A percentile compares a stretch with the other conserved stretches of the same genome.
phyloP scores from a whole-genome alignment of 2,113 vertebrate species.

The Glareola pratincola region DNA sequence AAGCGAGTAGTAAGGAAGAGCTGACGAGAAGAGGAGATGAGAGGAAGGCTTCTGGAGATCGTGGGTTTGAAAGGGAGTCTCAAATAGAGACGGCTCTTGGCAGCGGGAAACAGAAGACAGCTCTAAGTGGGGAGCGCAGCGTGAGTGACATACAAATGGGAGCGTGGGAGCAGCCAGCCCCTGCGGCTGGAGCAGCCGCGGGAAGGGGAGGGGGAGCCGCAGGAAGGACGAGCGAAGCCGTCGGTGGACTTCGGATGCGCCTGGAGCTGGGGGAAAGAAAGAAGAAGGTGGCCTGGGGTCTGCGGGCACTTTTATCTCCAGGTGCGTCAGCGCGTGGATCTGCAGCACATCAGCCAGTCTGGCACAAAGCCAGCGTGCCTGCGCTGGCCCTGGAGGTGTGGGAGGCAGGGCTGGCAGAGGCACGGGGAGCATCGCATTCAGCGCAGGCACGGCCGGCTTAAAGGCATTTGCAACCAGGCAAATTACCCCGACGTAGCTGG shows the following conservation, averaged over 20 bases:
- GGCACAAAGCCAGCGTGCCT: neutral
- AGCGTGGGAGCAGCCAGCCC: slow-evolving; percentile 21
- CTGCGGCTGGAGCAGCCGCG: neutral
- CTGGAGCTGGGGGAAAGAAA: neutral
- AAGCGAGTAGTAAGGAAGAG: neutral
- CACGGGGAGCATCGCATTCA: fast-evolving
- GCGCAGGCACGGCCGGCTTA: neutral
- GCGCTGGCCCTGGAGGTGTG: neutral
- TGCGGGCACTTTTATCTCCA: neutral
- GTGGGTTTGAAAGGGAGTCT: slow-evolving; percentile 34
- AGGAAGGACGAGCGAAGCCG: fast-evolving
- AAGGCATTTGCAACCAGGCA: neutral
- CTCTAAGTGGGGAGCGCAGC: neutral
- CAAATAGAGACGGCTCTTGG: slow-evolving; percentile 37
- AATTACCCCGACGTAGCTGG: neutral
- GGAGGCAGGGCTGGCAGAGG: neutral
- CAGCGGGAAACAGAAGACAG: slow-evolving; percentile 43
- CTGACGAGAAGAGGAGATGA: neutral
- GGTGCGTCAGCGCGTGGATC: fast-evolving
- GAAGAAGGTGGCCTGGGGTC: too few species aligned
- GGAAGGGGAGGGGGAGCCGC: neutral
- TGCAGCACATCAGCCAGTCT: neutral
- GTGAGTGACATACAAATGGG: slow-evolving; percentile 32
- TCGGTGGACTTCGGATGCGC: fast-evolving
- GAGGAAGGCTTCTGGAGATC: slow-evolving; percentile 38